phyloP scores from a whole-genome alignment of 1,140 invertebrate genomes.

The Xylocopa sonorina region DNA sequence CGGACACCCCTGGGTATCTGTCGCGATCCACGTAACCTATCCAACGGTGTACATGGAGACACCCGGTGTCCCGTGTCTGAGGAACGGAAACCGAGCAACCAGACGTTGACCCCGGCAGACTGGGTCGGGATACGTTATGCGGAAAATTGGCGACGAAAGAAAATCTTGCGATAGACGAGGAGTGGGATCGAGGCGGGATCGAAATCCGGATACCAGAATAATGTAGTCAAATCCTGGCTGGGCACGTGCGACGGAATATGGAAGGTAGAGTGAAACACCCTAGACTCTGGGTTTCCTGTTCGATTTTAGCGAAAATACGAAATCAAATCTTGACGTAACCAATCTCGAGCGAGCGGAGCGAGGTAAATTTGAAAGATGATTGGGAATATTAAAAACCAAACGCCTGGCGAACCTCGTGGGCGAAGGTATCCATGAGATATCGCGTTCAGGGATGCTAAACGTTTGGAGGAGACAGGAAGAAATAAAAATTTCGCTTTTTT shows the following conservation, averaged over 20 bases:
- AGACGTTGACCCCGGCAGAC: constrained; percentile 11
- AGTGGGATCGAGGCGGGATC: not conserved
- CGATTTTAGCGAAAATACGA: constrained; percentile 5
- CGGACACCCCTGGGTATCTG: constrained; percentile 19
- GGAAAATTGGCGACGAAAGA: constrained; percentile 39
- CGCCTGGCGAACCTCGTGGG: no score
- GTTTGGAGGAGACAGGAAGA: no score
- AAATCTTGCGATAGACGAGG: constrained; percentile 15
- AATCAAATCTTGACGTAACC: no score
- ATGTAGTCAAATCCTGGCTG: constrained; percentile 23
- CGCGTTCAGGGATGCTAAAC: no score
- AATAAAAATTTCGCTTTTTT: no score
- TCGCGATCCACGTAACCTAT: constrained; percentile 11
- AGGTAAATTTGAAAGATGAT: no score
- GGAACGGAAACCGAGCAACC: constrained; percentile 1
- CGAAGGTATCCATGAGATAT: no score
- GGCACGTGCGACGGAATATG: not conserved
- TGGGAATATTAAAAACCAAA: no score
- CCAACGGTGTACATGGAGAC: not conserved
- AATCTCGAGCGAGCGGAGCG: no score
- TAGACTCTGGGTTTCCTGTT: not conserved
- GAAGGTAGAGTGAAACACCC: not conserved
- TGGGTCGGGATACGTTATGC: constrained; percentile 5
- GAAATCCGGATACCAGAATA: constrained; percentile 34
- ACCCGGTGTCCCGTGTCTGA: constrained; percentile 11